These are phyloP conservation scores for Sebastes baramenuke DNA, from an alignment of 2,797 vertebrate genomes.

Conservation along the genomic window DNA sequence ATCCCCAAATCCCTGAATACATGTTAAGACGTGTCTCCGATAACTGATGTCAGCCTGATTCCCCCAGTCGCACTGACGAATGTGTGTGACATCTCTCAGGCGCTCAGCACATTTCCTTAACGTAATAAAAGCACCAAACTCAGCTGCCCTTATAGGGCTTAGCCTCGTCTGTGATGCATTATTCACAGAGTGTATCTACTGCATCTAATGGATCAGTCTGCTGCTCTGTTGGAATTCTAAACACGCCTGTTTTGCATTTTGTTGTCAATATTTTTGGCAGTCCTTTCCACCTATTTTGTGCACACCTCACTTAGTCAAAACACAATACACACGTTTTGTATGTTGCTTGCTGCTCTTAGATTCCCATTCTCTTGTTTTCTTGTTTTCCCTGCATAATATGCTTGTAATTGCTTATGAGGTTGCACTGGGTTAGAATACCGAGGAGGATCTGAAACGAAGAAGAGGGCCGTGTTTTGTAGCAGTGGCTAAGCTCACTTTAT, in stretches of 20 bases:
- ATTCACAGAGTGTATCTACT: slow-evolving; percentile 39
- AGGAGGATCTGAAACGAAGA: slow-evolving; percentile 39
- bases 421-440: slow-evolving; percentile 41
- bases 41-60: slow-evolving; percentile 43
- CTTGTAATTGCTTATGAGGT: slow-evolving; percentile 46
- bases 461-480: slow-evolving; percentile 31
- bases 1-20: slow-evolving; percentile 28
- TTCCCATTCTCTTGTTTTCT: slow-evolving; percentile 29
- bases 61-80: slow-evolving; percentile 10
- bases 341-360: slow-evolving; percentile 15
- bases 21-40: slow-evolving; percentile 28
- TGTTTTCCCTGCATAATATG: slow-evolving; percentile 46
- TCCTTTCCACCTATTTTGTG: slow-evolving; percentile 41
- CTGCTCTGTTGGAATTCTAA: slow-evolving; percentile 36
- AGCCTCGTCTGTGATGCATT: slow-evolving; percentile 43
- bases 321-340: not conserved
- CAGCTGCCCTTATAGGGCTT: slow-evolving; percentile 25
- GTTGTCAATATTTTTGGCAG: slow-evolving; percentile 45
- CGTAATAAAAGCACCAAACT: slow-evolving; percentile 43
- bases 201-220: slow-evolving; percentile 43
- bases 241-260: slow-evolving; percentile 37
- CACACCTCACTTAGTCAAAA: slow-evolving; percentile 31
- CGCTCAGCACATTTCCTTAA: slow-evolving; percentile 39
- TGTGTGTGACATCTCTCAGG: slow-evolving; percentile 26
- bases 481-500: slow-evolving; percentile 59